Evolutionary conservation across 2,113 vertebrate genomes (phyloP).

Genomic region (Solenodon paradoxus): DNA sequence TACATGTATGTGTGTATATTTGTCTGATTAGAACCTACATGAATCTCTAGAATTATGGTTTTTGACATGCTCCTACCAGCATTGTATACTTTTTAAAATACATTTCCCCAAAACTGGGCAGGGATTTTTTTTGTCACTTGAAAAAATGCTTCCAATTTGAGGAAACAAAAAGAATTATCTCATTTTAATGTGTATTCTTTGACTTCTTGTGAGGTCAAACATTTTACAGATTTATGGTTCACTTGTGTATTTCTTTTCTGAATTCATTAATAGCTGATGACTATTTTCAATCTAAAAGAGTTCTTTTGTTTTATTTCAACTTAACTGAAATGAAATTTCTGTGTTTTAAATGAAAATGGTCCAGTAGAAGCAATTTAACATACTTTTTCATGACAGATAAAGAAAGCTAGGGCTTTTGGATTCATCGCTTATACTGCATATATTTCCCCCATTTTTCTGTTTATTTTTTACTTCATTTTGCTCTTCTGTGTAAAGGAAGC

Average conservation of each 20-base stretch:
- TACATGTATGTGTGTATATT: background rate
- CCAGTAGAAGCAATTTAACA: background rate
- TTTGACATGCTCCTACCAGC: background rate
- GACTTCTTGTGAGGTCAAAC: background rate
- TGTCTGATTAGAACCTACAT: background rate
- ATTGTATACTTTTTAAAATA: background rate
- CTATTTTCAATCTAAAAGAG: slow-evolving; percentile 1
- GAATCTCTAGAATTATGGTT: background rate
- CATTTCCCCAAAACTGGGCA: background rate
- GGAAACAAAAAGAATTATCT: background rate
- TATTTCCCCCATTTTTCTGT: background rate
- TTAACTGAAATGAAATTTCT: background rate
- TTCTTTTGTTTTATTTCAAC: too few species aligned
- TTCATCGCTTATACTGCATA: background rate
- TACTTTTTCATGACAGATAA: background rate
- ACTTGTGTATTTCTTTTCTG: background rate
- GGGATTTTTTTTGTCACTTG: background rate
- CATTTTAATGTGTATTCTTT: background rate
- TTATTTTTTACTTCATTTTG: background rate
- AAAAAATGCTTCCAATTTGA: slow-evolving; percentile 15
- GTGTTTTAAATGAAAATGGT: background rate
- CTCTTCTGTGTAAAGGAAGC: background rate
- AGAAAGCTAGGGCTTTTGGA: background rate
- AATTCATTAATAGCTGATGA: background rate
- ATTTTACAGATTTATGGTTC: background rate